Base-by-base conservation (phyloP, 2,888 invertebrate species). In the Plutella xylostella region DNA sequence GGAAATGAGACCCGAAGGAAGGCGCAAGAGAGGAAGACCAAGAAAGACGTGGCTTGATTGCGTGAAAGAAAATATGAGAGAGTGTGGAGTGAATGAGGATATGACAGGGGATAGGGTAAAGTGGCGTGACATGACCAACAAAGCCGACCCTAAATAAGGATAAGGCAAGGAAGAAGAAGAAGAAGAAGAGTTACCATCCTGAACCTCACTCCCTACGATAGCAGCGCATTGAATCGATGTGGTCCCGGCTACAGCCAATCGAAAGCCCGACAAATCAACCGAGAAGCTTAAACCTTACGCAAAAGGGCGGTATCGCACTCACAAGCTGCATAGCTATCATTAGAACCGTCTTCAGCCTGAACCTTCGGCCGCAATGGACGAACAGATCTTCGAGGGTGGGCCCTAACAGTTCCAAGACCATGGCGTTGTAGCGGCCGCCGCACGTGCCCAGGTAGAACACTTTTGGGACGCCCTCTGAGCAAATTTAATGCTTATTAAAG, bases 391-490 rank as follows among this genome's bases (percentile, higher is more conserved):
- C 99, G 67, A 99, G 90, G 83, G 97, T 96, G 73, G 98, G 98
- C 68, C 98, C 98, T 76, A 99, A 90, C 72, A 99, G 90, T 88
- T 99, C 98, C 95, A 99, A 95, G 73, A 99, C 98, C 85, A 99
- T 90, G 71, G 99, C 99, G 88, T 99, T 99, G 90, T 97, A 98
- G 65, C 83, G 82, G 87, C 98, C 98, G 71, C 98, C 98, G 87
- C 98, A 99, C 61, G 98, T 98, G 58, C 99, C 99, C 87, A 99
- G 97, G 87, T 98, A 99, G 88, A 94, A 98, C 63, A 99, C 97
- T 88, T 98, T 97, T 66, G 99, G 99, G 78, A 99, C 89, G 72
- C 99, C 99, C 88, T 98, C 98, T 96, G 85, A 78, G 80, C n/a
- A n/a, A n/a, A n/a, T n/a, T n/a, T n/a, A n/a, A n/a, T n/a, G n/a